phyloP scores from a whole-genome alignment of 2,888 invertebrate species.

The Elmis aenea region DNA sequence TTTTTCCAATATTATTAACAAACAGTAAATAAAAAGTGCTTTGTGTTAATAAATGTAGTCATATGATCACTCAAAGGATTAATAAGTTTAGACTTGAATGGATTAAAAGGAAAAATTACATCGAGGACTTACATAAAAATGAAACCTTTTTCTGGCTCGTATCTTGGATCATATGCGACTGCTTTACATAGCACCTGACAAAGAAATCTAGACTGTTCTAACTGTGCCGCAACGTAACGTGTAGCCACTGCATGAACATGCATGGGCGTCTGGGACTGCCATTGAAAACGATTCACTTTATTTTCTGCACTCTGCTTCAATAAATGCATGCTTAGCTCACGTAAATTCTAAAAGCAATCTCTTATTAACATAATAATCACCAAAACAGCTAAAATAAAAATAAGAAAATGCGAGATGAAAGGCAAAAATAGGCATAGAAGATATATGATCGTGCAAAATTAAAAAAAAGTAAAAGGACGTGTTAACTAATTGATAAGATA shows the following conservation, averaged over 20 bases:
- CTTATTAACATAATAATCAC: no score
- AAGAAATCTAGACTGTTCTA: constrained; percentile 72
- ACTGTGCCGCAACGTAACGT: constrained; percentile 74
- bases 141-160: constrained; percentile 72
- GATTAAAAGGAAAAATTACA: constrained; percentile 5
- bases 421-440: no score
- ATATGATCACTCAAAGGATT: no score
- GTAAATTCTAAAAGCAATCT: constrained; percentile 58
- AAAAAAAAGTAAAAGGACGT: no score
- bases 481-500: no score
- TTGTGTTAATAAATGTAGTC: no score
- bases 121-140: constrained; percentile 61
- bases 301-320: constrained; percentile 59
- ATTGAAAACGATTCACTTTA: constrained; percentile 47
- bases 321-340: constrained; percentile 80
- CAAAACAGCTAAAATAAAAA: not conserved
- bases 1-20: no score
- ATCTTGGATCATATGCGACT: constrained; percentile 60
- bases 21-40: no score
- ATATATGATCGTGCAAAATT: no score
- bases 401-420: no score
- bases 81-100: no score
- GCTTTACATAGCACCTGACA: constrained; percentile 71
- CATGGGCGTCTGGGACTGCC: constrained; percentile 56
- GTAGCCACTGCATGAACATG: constrained; percentile 78